These are phyloP conservation scores for Sisyra terminalis DNA, from an alignment of 2,888 invertebrate genomes.

Conservation along the genomic window DNA sequence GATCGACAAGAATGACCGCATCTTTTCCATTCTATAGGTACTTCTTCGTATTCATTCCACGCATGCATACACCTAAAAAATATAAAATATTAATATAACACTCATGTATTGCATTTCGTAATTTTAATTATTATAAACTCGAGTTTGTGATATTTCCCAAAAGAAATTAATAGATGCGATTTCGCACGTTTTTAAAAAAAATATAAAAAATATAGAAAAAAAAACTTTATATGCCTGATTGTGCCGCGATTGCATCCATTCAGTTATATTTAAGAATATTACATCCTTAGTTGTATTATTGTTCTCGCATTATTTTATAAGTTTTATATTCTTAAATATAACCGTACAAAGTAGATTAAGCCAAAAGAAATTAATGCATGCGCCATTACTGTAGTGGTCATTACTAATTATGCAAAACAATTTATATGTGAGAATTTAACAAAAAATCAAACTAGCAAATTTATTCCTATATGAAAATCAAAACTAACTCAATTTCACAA, in stretches of 20 bases:
- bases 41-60: no score
- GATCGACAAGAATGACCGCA: no score
- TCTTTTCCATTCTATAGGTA: no score
- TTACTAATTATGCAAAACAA: no score
- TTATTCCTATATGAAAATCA: no score
- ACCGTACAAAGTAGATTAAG: background rate
- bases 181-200: conserved; percentile 7
- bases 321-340: conserved; percentile 1
- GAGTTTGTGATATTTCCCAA: conserved; percentile 8
- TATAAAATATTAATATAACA: background rate
- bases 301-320: background rate
- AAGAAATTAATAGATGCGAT: conserved; percentile 2
- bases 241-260: conserved; percentile 5
- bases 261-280: no score
- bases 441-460: no score
- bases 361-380: no score
- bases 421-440: no score
- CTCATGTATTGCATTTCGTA: background rate
- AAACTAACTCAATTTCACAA: no score
- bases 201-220: conserved; percentile 1
- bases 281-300: background rate
- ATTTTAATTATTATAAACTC: conserved; percentile 6
- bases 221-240: conserved; percentile 6
- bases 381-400: no score
- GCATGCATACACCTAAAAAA: no score